Base-by-base conservation (phyloP, 2,888 invertebrate genomes). In the Xestia rhomboidea region DNA sequence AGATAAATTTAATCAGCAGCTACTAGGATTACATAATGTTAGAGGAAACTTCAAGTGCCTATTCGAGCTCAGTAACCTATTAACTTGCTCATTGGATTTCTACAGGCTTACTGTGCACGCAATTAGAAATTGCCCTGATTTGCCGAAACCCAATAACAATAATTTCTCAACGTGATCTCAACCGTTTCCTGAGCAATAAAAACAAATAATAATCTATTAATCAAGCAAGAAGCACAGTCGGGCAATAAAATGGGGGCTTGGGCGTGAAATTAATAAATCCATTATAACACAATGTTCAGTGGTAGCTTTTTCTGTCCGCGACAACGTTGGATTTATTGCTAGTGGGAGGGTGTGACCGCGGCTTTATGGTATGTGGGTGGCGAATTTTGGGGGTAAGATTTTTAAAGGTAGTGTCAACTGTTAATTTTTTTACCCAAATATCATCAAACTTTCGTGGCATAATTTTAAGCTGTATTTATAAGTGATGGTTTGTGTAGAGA, bases 201-300 rank as follows among this genome's bases (percentile, higher is more conserved):
- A 87, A 84, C 85, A 85, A 85, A 85, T 85, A 84, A 85, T 80
- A 81, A 88, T 82, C 84, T 87, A 89, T 91, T 91, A 91, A 91
- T 91, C 88, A 90, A 89, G 84, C 84, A 77, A 83, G 86, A 76
- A 79, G 79, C 79, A 80, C 79, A 77, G 66, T 30, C 60, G 73
- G 63, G 88, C 89, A 90, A 91, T 92, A 90, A 90, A 88, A 88
- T 85, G 81, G 84, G 78, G 85, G 87, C 80, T 81, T 82, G 74
- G 91, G 92, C 91, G 94, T 94, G 91, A 94, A 95, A 95, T 95
- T 95, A 95, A 95, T 95, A 95, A 95, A 95, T 94, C 94, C 93
- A 94, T 95, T 95, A 95, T 94, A 92, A 94, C 94, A 91, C 91
- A 92, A 90, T 94, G 94, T 93, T 93, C 91, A 84, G 88, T 80